Evolutionary conservation across 2,797 vertebrate species (phyloP), one percentile per base, ranked within the genome.

Genomic region (Sebastes variabilis): DNA sequence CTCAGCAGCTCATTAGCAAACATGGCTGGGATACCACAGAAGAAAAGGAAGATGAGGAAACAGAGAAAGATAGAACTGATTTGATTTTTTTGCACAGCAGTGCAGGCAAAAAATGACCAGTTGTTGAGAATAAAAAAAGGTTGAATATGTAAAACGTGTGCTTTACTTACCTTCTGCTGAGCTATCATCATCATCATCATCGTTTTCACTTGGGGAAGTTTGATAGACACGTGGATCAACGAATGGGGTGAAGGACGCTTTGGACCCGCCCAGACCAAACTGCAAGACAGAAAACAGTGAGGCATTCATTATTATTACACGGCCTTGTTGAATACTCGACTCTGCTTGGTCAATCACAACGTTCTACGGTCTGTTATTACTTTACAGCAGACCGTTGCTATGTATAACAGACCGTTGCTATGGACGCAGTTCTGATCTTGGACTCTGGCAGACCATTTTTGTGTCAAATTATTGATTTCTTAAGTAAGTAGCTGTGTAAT

Each of bases 221-320:
- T 98, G 98, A 93, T 97, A 99, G 46, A 98, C 97, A 77, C 96
- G 96, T 18, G 98, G 97, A 88, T 99, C 98, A 84, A 98, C 97
- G 65, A 99, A 99, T 2, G 98, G 97, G 6, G 97, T 97, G 90
- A 99, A 99, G 83, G 98, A 98, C 11, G 97, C 94, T 95, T 99
- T 98, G 78, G 97, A 98, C 81, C 97, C 97, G 30, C 97, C 96
- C 90, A 97, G 89, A 32, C 97, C 97, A 46, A 97, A 98, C 98
- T 99, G 92, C 61, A 81, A 90, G 52, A 85, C 25, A 87, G 4
- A 71, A 75, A 8, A 71, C 14, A 36, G 7, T 24, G 16, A 69
- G 5, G 18, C 16, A 49, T 49, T 42, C 0, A 42, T 42, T 42
- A 42, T 42, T 42, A 42, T 42, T 42, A 42, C 38, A 42, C 14